phyloP scores from a whole-genome alignment of 2,888 invertebrate species.

The Lasioglossum marginatum region DNA sequence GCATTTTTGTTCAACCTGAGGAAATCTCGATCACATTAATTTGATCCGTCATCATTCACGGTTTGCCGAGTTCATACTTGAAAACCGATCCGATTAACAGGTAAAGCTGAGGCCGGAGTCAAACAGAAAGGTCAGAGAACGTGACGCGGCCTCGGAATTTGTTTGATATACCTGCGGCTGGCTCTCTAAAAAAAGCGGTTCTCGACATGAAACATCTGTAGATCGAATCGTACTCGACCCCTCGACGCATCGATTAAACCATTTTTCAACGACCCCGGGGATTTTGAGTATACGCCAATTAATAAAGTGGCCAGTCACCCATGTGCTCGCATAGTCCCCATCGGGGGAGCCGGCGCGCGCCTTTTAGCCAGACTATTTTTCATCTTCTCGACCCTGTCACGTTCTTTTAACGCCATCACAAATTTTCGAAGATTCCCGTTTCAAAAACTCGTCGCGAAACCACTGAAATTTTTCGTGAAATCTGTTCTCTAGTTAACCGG shows the following conservation, averaged over 20 bases:
- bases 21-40: background rate
- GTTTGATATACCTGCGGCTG: slow-evolving; percentile 35
- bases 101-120: background rate
- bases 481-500: no score
- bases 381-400: background rate
- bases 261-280: background rate
- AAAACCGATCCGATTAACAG: background rate
- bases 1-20: background rate
- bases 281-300: slow-evolving; percentile 5
- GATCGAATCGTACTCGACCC: background rate
- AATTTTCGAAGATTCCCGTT: background rate
- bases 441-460: background rate
- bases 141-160: slow-evolving; percentile 22
- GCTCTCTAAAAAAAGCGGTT: slow-evolving; percentile 46
- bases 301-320: background rate
- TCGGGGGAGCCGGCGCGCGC: background rate
- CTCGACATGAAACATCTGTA: slow-evolving; percentile 28
- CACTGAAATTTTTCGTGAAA: background rate
- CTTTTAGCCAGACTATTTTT: background rate
- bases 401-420: background rate
- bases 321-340: background rate
- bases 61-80: background rate
- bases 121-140: slow-evolving; percentile 47
- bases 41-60: background rate
- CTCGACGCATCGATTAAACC: background rate